Evolutionary conservation across 2,888 invertebrate genomes (phyloP), one percentile per base, ranked within the genome.

Genomic region (Agriopis marginaria): DNA sequence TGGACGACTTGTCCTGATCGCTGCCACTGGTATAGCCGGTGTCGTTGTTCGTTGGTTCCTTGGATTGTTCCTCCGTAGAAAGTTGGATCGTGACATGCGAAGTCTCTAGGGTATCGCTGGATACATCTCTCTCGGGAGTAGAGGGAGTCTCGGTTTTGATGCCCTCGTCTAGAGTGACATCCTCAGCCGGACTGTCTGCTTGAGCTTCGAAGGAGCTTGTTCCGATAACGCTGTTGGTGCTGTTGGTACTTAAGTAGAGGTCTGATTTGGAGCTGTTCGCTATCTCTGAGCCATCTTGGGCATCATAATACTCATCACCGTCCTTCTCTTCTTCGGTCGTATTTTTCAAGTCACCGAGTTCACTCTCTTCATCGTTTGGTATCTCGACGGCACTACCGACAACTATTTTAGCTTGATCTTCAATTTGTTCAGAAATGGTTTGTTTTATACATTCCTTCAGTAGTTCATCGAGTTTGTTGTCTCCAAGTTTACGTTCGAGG

Each of bases 191-290:
- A 68, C 70, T 75, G 5, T 88, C 84, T 14, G 74, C 72, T 54
- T 83, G 78, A 12, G 72, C 76, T 62, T 88, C 86, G 67, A 86
- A 88, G 1, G 86, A 88, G 70, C n/a, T n/a, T n/a, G n/a, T n/a
- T n/a, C n/a, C n/a, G n/a, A n/a, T n/a, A n/a, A n/a, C n/a, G n/a
- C n/a, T n/a, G n/a, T n/a, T n/a, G n/a, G n/a, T n/a, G n/a, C 92
- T 93, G 12, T 89, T 89, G 51, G 88, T 73, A 74, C 92, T 93
- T 75, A 86, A 90, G 72, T 92, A 81, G 9, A 91, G 86, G 70
- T 92, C 92, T 12, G 77, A n/a, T 72, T 82, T 85, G 67, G 88
- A 87, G n/a, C 83, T 80, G 66, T 87, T 77, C 54, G 83, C 62
- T 72, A 81, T 83, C 39, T 77, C 78, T 7, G 77, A 73, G 47